Conservation (phyloP, 2,113 vertebrate species). For the Cololabis saira region DNA sequence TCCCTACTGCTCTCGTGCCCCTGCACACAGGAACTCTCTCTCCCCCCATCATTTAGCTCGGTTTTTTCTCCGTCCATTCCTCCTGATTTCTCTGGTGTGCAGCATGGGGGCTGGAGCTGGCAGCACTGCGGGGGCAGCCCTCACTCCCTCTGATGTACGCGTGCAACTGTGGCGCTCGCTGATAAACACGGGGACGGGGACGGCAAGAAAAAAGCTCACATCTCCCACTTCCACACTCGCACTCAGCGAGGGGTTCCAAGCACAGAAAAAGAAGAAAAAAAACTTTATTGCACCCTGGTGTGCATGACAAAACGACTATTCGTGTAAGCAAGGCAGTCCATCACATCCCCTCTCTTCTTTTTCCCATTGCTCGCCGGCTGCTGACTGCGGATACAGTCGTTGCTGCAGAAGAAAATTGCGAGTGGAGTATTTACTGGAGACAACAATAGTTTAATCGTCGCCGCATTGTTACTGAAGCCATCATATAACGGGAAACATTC, state of each 20-base stretch:
- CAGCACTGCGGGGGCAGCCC: conserved; percentile 53
- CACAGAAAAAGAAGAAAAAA: conserved; percentile 2
- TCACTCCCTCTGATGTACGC: conserved; percentile 46
- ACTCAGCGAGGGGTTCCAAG: conserved; percentile 54
- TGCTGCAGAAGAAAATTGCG: conserved; percentile 36
- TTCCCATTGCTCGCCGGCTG: conserved; percentile 37
- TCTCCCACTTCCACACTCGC: conserved; percentile 48
- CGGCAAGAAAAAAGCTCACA: conserved; percentile 50
- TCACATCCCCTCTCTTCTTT: conserved; percentile 39
- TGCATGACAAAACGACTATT: conserved; percentile 61
- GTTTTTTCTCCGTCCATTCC: conserved; percentile 18
- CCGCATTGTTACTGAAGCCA: conserved; percentile 23
- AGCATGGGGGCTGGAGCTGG: conserved; percentile 30
- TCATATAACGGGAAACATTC: conserved; percentile 23
- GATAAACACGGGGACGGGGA: conserved; percentile 57
- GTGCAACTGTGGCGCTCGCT: conserved; percentile 52
- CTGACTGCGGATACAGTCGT: conserved; percentile 51
- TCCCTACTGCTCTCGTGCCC: too few relatives aligned
- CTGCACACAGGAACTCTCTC: too few relatives aligned
- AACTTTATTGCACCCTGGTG: conserved; percentile 61
- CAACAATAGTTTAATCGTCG: conserved; percentile 29
- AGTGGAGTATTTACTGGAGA: conserved; percentile 43
- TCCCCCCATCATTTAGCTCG: too few relatives aligned
- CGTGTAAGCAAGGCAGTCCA: conserved; percentile 48
- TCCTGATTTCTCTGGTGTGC: conserved; percentile 40